Base-by-base conservation (phyloP, 1,140 invertebrate genomes). In the Drosophila obscura region DNA sequence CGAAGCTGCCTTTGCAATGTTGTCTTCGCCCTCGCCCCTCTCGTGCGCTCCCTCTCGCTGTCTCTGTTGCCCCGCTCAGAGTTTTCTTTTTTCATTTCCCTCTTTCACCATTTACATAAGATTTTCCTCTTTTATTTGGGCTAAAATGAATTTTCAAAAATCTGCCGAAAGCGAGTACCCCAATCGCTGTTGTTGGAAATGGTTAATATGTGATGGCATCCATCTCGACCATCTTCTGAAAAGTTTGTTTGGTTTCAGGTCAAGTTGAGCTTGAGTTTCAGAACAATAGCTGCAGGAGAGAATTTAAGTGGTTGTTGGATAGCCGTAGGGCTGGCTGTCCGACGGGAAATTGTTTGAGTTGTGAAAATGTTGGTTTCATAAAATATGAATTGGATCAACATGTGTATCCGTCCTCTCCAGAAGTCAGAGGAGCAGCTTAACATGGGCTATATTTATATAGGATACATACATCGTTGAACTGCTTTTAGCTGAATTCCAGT, bases 131-230 rank as follows among this genome's bases (percentile, higher is more conserved):
- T 73, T 84, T 73, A 52, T 48, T 65, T 46, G 41, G 39, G 63
- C 50, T 28, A 64, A 85, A 73, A 85, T 80, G 77, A 80, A 84
- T 84, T 84, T 84, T 66, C 81, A 85, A 66, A 58, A 73, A 49
- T 68, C 62, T 73, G 31, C 45, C n/a, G 5, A 15, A 60, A 28
- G 56, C 43, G 48, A 61, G 56, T 66, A 66, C 61, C 58, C 72
- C 57, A 80, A 76, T 60, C 28, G 9, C 52, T 69, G 44, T 51
- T 45, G 28, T 51, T 48, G 28, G 35, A 65, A 58, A 60, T 57
- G 49, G 35, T 61, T 66, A 74, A 66, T 75, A 53, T 75, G 61
- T 66, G 61, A 61, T 66, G 72, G 41, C 4, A 65, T 53, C 48
- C 52, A 55, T 66, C 65, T 57, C 49, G 48, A 41, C 56, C 52